phyloP scores from a whole-genome alignment of 1,140 invertebrate species.

The Saxidomus purpurata region DNA sequence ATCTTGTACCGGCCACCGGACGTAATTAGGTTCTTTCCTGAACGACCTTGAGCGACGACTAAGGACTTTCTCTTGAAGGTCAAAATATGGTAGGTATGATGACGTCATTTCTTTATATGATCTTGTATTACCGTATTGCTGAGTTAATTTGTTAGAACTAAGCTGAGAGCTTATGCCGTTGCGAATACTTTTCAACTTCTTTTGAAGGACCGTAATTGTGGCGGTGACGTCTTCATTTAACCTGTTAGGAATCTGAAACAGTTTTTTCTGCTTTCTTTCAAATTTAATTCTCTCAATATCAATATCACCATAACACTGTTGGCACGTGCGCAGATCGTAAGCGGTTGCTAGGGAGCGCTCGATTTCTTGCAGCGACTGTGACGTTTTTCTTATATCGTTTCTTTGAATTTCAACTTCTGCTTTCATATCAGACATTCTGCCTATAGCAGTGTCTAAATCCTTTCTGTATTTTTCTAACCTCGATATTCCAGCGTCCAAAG shows the following conservation, averaged over 20 bases:
- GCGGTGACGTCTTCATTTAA: slow-evolving; percentile 42
- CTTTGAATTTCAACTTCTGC: slow-evolving; percentile 41
- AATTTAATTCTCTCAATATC: slow-evolving; percentile 55
- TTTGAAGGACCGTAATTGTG: slow-evolving; percentile 1
- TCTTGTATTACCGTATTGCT: slow-evolving; percentile 8
- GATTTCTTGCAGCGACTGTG: slow-evolving; percentile 42
- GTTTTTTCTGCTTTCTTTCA: slow-evolving; percentile 50
- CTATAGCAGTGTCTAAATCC: slow-evolving; percentile 36
- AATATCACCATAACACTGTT: slow-evolving; percentile 40
- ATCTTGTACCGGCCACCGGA: not conserved
- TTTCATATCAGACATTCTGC: slow-evolving; percentile 43
- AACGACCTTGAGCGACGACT: slow-evolving; percentile 19
- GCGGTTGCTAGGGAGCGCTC: slow-evolving; percentile 53
- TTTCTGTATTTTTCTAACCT: slow-evolving; percentile 36
- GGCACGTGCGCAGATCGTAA: slow-evolving; percentile 36
- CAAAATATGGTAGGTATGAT: slow-evolving; percentile 7
- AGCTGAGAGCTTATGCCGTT: slow-evolving; percentile 39
- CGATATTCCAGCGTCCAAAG: slow-evolving; percentile 35
- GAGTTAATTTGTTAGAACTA: slow-evolving; percentile 16
- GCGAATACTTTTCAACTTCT: slow-evolving; percentile 45
- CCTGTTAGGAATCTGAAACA: slow-evolving; percentile 30
- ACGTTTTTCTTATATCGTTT: slow-evolving; percentile 30
- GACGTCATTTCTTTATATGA: slow-evolving; percentile 41
- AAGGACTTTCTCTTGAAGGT: slow-evolving; percentile 32
- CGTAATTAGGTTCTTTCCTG: not conserved